Conservation (phyloP, 2,888 invertebrate species). For the Eulithis prunata region DNA sequence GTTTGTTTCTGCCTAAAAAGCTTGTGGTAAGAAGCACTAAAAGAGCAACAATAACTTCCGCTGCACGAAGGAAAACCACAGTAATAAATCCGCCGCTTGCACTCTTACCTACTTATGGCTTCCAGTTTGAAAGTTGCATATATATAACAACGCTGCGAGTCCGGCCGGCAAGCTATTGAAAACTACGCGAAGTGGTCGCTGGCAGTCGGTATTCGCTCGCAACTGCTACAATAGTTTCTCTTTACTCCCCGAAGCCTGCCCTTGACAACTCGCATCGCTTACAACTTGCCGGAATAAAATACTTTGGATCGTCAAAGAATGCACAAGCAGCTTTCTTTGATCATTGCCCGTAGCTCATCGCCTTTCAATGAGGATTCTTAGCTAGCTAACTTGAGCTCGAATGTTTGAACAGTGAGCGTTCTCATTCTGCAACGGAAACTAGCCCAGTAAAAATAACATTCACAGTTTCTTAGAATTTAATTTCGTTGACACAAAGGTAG, state of each 20-base stretch:
- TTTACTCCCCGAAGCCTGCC: conserved; percentile 15
- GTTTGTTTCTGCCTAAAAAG: conserved; percentile 7
- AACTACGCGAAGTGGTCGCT: conserved; percentile 20
- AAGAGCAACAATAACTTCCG: conserved; percentile 24
- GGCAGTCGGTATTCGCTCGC: conserved; percentile 10
- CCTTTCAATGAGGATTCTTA: neutral
- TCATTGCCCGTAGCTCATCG: neutral
- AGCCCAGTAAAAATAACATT: too few species aligned
- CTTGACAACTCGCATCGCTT: neutral
- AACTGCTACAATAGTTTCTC: conserved; percentile 23
- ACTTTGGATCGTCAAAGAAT: conserved; percentile 1
- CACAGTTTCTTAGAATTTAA: neutral
- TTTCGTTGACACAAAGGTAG: neutral
- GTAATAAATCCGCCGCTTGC: conserved; percentile 15
- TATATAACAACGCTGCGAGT: conserved; percentile 9
- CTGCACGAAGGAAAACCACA: conserved; percentile 18
- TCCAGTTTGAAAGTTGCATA: conserved; percentile 19
- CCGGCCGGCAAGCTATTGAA: conserved; percentile 19
- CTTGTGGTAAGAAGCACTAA: neutral
- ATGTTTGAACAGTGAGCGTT: too few species aligned
- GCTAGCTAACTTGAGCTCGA: too few species aligned
- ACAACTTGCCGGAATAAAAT: conserved; percentile 6
- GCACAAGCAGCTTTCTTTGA: neutral
- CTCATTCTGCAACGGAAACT: too few species aligned
- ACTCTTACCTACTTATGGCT: conserved; percentile 1